phyloP scores from a whole-genome alignment of 92 coral and sea anemone species.

The Phenganax subtilis region DNA sequence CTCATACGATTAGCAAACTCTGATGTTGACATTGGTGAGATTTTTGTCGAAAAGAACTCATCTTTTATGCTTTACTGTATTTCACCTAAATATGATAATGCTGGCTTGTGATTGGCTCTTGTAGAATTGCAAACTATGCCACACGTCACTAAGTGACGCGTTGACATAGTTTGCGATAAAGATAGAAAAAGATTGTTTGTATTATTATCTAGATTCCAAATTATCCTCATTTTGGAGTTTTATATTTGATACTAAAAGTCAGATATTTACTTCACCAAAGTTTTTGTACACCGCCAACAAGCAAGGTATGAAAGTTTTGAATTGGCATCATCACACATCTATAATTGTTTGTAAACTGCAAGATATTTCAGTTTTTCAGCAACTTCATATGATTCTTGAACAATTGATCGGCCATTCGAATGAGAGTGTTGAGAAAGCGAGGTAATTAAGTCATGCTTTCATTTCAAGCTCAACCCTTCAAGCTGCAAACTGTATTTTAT shows the following conservation, averaged over 20 bases:
- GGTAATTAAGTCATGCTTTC: slow-evolving; percentile 46
- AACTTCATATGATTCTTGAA: slow-evolving; percentile 60
- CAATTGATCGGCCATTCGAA: slow-evolving; percentile 64
- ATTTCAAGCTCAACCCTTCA: neutral
- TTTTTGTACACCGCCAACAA: slow-evolving; percentile 64
- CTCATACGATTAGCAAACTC: slow-evolving; percentile 70
- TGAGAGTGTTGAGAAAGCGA: slow-evolving; percentile 61
- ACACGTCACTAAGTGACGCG: no score
- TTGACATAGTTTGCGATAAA: neutral
- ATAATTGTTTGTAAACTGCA: neutral
- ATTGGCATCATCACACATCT: neutral
- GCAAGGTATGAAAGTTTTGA: slow-evolving; percentile 52
- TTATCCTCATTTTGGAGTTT: slow-evolving; percentile 72
- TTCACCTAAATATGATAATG: neutral
- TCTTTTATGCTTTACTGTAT: neutral
- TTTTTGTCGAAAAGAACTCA: neutral
- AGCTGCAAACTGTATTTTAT: neutral
- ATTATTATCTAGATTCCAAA: slow-evolving; percentile 65
- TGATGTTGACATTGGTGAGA: slow-evolving; percentile 78
- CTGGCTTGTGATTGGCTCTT: neutral
- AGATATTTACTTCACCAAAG: slow-evolving; percentile 75
- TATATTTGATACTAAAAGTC: slow-evolving; percentile 77
- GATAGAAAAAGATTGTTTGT: neutral
- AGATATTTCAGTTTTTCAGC: slow-evolving; percentile 52
- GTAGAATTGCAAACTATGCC: neutral